A percentile compares a stretch with the other conserved stretches of the same genome.
These are phyloP conservation scores for Diarsia brunnea DNA, from an alignment of 2,888 invertebrate genomes.

Conservation along the genomic window DNA sequence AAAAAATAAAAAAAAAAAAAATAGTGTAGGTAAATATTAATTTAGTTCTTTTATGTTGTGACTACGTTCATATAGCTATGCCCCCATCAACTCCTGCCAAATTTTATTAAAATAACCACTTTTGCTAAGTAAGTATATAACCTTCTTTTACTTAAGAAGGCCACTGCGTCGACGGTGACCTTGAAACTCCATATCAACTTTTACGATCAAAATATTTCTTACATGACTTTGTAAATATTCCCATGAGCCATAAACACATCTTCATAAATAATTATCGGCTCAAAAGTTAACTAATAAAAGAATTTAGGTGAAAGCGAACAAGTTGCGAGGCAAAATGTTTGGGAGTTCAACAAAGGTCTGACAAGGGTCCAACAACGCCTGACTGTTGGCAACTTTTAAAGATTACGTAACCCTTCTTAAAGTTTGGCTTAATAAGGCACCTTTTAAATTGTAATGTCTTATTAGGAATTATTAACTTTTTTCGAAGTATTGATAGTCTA, in stretches of 20 bases:
- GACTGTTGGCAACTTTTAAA: conserved; percentile 75
- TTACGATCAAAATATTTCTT: background rate
- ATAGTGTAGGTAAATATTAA: background rate
- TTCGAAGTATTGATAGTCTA: conserved; percentile 10
- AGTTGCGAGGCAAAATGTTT: conserved; percentile 74
- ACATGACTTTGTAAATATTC: background rate
- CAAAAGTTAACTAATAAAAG: conserved; percentile 64
- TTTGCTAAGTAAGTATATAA: background rate
- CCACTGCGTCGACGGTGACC: background rate
- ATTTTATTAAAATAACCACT: background rate
- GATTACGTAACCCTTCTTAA: conserved; percentile 75
- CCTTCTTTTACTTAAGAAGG: background rate
- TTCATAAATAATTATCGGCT: conserved; percentile 53
- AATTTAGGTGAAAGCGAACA: conserved; percentile 68
- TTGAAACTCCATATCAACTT: background rate
- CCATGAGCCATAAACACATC: conserved; percentile 8
- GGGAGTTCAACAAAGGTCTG: conserved; percentile 76
- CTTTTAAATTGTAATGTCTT: conserved; percentile 54
- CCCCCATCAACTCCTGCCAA: background rate
- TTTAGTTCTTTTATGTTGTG: background rate
- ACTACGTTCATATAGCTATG: background rate
- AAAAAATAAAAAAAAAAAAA: no score
- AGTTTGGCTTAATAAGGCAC: conserved; percentile 58
- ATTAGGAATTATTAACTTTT: conserved; percentile 35
- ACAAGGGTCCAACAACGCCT: conserved; percentile 78